Conservation (phyloP, 2,888 invertebrate species). For the Ennomos quercinarius region DNA sequence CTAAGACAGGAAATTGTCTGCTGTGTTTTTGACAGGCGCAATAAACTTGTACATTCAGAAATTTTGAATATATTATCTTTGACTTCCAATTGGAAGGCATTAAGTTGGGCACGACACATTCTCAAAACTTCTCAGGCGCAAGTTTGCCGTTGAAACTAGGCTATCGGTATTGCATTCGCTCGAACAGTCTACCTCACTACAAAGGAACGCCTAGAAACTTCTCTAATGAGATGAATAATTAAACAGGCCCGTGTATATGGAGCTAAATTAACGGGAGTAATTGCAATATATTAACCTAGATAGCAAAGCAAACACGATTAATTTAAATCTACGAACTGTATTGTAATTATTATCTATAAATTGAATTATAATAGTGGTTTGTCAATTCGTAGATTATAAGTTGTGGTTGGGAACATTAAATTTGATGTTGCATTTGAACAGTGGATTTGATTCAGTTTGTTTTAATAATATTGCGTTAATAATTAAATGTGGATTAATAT, state of each 20-base stretch:
- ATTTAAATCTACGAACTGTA: constrained; percentile 25
- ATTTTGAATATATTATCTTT: constrained; percentile 57
- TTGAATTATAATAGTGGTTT: constrained; percentile 16
- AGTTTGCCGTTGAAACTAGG: constrained; percentile 67
- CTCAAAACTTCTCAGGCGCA: constrained; percentile 62
- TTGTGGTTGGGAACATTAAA: constrained; percentile 4
- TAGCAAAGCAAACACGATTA: constrained; percentile 43
- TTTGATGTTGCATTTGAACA: constrained; percentile 12
- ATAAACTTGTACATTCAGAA: constrained; percentile 37
- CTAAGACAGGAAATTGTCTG: constrained; percentile 35
- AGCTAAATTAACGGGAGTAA: constrained; percentile 34
- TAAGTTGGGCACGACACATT: constrained; percentile 65
- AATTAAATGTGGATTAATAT: too few species aligned
- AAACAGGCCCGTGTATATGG: constrained; percentile 61
- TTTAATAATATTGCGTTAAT: too few species aligned
- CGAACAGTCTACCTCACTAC: constrained; percentile 58
- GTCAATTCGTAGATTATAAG: constrained; percentile 11
- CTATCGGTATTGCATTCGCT: constrained; percentile 70
- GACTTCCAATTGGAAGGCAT: constrained; percentile 58
- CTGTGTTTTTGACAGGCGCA: constrained; percentile 40
- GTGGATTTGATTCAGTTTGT: constrained; percentile 2
- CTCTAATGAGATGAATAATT: constrained; percentile 83
- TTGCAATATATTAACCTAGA: constrained; percentile 29
- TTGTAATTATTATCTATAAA: constrained; percentile 30
- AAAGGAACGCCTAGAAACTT: constrained; percentile 75